Evolutionary conservation across 92 coral and sea anemone genomes (phyloP).

Genomic region (Porites rus): DNA sequence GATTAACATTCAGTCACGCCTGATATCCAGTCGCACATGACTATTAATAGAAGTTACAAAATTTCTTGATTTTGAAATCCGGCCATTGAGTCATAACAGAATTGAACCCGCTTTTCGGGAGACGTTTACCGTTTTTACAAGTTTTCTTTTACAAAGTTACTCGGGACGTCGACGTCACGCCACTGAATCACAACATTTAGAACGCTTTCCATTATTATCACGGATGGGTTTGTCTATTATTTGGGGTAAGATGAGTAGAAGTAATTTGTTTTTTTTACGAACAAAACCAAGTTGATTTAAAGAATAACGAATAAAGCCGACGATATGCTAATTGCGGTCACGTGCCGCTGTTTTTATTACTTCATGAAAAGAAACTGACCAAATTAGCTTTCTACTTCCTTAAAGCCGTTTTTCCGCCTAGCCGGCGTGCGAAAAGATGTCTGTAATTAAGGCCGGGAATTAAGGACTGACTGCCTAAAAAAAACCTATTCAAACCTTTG

Average conservation of each 20-base stretch:
- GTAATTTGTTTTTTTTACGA: background rate
- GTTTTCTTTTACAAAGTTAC: too few species aligned
- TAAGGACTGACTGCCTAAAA: too few species aligned
- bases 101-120: background rate
- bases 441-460: too few species aligned
- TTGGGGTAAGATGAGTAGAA: background rate
- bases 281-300: background rate
- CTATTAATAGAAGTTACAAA: background rate
- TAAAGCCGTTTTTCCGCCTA: too few species aligned
- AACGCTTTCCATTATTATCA: too few species aligned
- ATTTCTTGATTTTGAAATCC: background rate
- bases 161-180: too few species aligned
- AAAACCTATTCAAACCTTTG: too few species aligned
- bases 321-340: background rate
- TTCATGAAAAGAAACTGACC: background rate
- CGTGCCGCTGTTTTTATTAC: background rate
- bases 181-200: too few species aligned
- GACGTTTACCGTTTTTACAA: too few species aligned
- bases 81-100: background rate
- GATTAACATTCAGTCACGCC: too few species aligned
- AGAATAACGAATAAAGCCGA: slow-evolving; percentile 26
- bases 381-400: background rate
- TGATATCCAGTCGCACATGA: background rate
- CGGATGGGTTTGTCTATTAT: background rate
- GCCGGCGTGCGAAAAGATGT: too few species aligned